phyloP scores from a whole-genome alignment of 1,140 invertebrate genomes.

The Pachyrhynchus sulphureomaculatus region DNA sequence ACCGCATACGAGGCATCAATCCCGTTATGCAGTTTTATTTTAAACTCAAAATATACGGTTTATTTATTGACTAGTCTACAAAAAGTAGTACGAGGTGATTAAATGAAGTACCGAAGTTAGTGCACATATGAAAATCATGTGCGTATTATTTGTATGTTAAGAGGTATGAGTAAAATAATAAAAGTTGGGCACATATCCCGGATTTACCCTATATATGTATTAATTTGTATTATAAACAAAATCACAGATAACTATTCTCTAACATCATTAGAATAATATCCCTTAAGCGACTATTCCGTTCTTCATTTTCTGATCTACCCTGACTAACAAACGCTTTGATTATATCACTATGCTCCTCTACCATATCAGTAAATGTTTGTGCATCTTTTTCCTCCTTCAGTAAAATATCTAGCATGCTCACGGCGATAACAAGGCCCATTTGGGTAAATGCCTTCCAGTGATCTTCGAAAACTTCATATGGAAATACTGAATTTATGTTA shows the following conservation, averaged over 20 bases:
- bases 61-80: no score
- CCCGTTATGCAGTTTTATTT: no score
- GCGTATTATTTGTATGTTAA: no score
- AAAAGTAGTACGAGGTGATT: no score
- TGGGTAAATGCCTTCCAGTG: neutral
- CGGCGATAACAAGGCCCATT: neutral
- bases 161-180: no score
- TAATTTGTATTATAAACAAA: neutral
- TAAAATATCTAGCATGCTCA: neutral
- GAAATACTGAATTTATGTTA: slow-evolving; percentile 1
- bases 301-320: neutral
- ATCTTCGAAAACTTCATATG: neutral
- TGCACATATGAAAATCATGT: no score
- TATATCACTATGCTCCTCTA: neutral
- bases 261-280: slow-evolving; percentile 6
- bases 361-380: neutral
- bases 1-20: no score
- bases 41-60: no score
- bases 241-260: neutral
- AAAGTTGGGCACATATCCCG: no score
- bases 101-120: no score
- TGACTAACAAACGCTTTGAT: neutral
- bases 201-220: no score
- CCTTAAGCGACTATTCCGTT: neutral
- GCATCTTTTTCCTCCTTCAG: slow-evolving; percentile 3